A percentile compares a stretch with the other conserved stretches of the same genome.
phyloP scores from a whole-genome alignment of 2,888 invertebrate species.

The Mechanitis mazaeus region DNA sequence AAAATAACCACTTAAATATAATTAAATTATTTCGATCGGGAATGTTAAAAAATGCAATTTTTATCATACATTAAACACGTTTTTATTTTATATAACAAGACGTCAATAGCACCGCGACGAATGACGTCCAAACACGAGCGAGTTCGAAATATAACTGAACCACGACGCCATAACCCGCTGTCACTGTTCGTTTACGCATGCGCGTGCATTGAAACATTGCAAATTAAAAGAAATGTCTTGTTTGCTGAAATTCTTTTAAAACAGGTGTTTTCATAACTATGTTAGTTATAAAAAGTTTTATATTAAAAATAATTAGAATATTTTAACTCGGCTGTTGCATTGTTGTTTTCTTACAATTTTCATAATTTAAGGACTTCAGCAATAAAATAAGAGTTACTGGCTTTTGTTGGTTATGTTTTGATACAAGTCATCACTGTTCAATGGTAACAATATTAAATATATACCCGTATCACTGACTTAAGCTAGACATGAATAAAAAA shows the following conservation, averaged over 20 bases:
- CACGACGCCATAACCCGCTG: slow-evolving; percentile 16
- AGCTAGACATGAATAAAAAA: too few species aligned
- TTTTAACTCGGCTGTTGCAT: too few species aligned
- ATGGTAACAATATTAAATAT: too few species aligned
- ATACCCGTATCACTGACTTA: too few species aligned
- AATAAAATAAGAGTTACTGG: too few species aligned
- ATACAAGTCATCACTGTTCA: too few species aligned
- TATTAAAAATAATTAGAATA: too few species aligned
- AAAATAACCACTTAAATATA: too few species aligned
- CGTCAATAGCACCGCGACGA: slow-evolving; percentile 17
- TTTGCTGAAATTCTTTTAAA: not conserved
- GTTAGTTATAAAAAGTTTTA: slow-evolving; percentile 3
- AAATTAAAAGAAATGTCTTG: slow-evolving; percentile 21
- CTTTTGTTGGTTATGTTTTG: too few species aligned
- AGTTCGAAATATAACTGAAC: slow-evolving; percentile 50
- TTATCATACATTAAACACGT: slow-evolving; percentile 17
- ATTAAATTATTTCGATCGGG: slow-evolving; percentile 8
- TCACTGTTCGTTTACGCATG: slow-evolving; percentile 20
- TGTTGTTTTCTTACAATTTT: too few species aligned
- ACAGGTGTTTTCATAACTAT: slow-evolving; percentile 23
- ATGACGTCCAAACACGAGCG: slow-evolving; percentile 46
- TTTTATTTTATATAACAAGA: slow-evolving; percentile 41
- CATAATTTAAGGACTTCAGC: too few species aligned
- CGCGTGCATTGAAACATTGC: slow-evolving; percentile 15
- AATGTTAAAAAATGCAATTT: slow-evolving; percentile 34